phyloP scores from a whole-genome alignment of 2,113 vertebrate genomes.

The Acanthochromis polyacanthus region DNA sequence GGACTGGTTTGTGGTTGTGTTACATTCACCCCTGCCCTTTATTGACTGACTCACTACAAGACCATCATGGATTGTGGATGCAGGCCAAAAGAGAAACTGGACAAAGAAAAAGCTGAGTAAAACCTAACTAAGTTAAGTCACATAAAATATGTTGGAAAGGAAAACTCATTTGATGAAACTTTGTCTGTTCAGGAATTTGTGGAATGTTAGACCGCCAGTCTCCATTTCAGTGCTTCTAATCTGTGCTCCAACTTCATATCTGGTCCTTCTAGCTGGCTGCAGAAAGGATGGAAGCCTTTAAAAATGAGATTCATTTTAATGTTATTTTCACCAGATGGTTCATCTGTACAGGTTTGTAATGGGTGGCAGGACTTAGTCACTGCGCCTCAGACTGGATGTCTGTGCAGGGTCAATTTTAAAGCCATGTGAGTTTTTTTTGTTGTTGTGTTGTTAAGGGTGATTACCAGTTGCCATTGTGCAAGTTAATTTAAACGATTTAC shows the following conservation, averaged over 20 bases:
- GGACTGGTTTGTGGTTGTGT: slow-evolving; percentile 15
- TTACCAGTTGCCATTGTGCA: not conserved
- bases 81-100: slow-evolving; percentile 12
- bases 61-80: slow-evolving; percentile 46
- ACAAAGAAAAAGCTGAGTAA: not conserved
- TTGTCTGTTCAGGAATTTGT: slow-evolving; percentile 14
- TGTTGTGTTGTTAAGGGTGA: slow-evolving; percentile 51
- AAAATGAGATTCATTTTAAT: slow-evolving; percentile 23
- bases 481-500: not conserved
- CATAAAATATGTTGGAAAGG: slow-evolving; percentile 50
- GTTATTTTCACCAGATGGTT: slow-evolving; percentile 46
- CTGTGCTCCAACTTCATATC: slow-evolving; percentile 36
- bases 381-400: slow-evolving; percentile 48
- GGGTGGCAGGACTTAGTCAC: slow-evolving; percentile 59
- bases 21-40: slow-evolving; percentile 44
- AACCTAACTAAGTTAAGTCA: slow-evolving; percentile 37
- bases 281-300: slow-evolving; percentile 2
- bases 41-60: slow-evolving; percentile 60
- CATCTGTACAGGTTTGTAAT: slow-evolving; percentile 34
- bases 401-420: slow-evolving; percentile 12
- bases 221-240: slow-evolving; percentile 42
- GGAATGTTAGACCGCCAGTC: slow-evolving; percentile 53
- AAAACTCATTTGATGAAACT: slow-evolving; percentile 42
- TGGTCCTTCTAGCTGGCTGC: slow-evolving; percentile 15
- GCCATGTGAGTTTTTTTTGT: slow-evolving; percentile 8